phyloP scores from a whole-genome alignment of 2,888 invertebrate genomes.

The Apantesis nais region DNA sequence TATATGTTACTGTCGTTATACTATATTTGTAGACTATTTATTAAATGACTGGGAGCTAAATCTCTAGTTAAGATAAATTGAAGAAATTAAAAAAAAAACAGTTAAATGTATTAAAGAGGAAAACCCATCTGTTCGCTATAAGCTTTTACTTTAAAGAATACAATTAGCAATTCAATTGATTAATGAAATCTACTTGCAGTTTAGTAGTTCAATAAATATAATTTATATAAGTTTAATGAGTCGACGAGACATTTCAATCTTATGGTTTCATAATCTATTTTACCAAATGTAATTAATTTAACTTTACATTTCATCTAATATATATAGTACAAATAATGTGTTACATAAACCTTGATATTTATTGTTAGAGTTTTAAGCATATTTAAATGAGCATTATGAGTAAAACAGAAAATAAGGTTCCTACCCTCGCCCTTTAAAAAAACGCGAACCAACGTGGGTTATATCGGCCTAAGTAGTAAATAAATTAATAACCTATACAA shows the following conservation, averaged over 20 bases:
- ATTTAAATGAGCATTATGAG: no score
- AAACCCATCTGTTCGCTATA: background rate
- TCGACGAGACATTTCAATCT: background rate
- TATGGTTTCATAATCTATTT: background rate
- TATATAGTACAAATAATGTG: background rate
- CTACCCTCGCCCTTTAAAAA: background rate
- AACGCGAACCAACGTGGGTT: background rate
- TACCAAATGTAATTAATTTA: background rate
- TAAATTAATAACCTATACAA: background rate
- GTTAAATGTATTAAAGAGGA: background rate
- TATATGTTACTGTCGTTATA: no score
- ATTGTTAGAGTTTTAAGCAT: no score
- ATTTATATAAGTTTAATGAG: background rate
- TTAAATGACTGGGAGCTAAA: no score
- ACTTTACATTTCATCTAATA: background rate
- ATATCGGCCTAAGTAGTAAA: background rate
- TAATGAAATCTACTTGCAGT: background rate
- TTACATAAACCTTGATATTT: background rate
- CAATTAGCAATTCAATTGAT: background rate
- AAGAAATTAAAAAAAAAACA: no score
- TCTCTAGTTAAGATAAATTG: no score
- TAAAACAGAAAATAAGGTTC: no score
- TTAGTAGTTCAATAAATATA: background rate
- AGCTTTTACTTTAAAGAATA: background rate
- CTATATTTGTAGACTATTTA: no score